These are phyloP conservation scores for Xanthostigma xanthostigma DNA, from an alignment of 2,888 invertebrate species.

Conservation along the genomic window DNA sequence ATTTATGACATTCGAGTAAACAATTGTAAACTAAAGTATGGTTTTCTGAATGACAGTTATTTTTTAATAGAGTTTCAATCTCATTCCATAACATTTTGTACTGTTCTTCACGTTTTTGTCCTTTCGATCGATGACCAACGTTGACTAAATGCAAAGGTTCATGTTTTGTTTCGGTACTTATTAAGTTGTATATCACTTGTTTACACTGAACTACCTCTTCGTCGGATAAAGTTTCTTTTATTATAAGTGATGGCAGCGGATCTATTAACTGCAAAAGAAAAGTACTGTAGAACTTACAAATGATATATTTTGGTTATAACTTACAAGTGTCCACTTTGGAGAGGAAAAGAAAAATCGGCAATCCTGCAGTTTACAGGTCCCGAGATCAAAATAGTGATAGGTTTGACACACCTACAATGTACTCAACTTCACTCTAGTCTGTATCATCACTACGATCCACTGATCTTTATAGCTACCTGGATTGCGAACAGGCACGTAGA, in stretches of 20 bases:
- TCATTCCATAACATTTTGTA: constrained; percentile 85
- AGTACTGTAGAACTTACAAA: background rate
- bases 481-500: too few relatives aligned
- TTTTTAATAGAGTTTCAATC: constrained; percentile 66
- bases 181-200: constrained; percentile 65
- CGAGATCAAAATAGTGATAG: too few relatives aligned
- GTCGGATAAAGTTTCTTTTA: constrained; percentile 69
- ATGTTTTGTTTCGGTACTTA: constrained; percentile 68
- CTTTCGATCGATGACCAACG: constrained; percentile 45
- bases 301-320: too few relatives aligned
- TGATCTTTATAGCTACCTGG: too few relatives aligned
- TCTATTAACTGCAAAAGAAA: constrained; percentile 50
- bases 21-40: constrained; percentile 68
- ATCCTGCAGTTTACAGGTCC: too few relatives aligned
- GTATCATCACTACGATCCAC: too few relatives aligned
- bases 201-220: constrained; percentile 78
- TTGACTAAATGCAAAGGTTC: constrained; percentile 62
- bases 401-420: too few relatives aligned
- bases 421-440: too few relatives aligned
- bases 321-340: too few relatives aligned
- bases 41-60: constrained; percentile 59
- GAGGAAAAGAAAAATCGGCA: too few relatives aligned
- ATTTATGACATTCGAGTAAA: constrained; percentile 58
- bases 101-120: constrained; percentile 66
- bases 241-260: constrained; percentile 62